Percentiles rank a stretch among this genome's conserved stretches.
These are phyloP conservation scores for Borostomias antarcticus DNA, from an alignment of 2,797 vertebrate genomes.

Conservation along the genomic window DNA sequence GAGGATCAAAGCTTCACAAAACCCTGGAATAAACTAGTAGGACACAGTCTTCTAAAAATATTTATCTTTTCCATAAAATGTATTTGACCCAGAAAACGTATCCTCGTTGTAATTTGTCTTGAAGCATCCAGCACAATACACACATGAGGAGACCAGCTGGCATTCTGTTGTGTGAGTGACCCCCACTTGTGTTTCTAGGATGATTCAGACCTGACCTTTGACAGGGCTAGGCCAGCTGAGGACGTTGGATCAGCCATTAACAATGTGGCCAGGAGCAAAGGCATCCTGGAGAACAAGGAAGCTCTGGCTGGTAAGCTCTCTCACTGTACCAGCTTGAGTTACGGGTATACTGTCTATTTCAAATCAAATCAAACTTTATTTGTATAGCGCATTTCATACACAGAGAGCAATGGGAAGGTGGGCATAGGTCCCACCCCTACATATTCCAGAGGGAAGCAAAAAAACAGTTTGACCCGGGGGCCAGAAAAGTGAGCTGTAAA, in stretches of 20 bases:
- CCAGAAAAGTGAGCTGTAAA: no score
- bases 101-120: neutral
- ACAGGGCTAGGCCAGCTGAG: neutral
- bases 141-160: neutral
- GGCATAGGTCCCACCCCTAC: no score
- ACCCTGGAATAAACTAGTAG: slow-evolving; percentile 19
- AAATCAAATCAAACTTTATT: no score
- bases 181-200: slow-evolving; percentile 42
- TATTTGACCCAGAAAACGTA: no score
- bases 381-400: no score
- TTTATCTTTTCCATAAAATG: neutral
- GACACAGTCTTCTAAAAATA: neutral
- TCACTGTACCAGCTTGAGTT: no score
- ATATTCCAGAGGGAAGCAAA: no score
- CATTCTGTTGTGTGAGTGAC: neutral
- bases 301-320: slow-evolving; percentile 50
- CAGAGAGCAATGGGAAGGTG: no score
- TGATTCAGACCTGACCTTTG: slow-evolving; percentile 14
- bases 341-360: no score
- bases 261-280: slow-evolving; percentile 27
- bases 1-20: neutral
- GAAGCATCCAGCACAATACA: neutral
- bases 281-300: slow-evolving; percentile 43
- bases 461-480: no score
- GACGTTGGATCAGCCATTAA: neutral